phyloP scores from a whole-genome alignment of 2,797 vertebrate genomes.

The Siniperca obscura region DNA sequence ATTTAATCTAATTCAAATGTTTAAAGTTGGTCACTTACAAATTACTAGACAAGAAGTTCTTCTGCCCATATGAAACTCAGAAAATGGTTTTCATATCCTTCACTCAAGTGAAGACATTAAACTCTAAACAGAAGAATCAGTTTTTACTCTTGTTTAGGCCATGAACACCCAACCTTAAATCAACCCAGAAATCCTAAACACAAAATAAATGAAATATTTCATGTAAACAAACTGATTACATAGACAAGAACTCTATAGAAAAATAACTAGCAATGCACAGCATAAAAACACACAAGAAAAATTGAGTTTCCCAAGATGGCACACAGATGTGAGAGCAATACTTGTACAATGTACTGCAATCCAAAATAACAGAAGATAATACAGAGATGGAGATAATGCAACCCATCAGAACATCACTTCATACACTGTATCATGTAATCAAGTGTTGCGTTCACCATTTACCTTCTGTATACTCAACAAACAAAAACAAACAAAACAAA shows the following conservation, averaged over 20 bases:
- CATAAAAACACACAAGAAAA: slow-evolving; percentile 72
- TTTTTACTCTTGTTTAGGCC: slow-evolving; percentile 1
- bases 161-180: slow-evolving; percentile 74
- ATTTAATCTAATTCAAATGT: background rate
- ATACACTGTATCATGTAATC: background rate
- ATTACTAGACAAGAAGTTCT: background rate
- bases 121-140: slow-evolving; percentile 1
- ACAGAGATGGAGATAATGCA: background rate
- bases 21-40: background rate
- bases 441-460: slow-evolving; percentile 6
- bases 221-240: slow-evolving; percentile 80
- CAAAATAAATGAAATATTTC: slow-evolving; percentile 63
- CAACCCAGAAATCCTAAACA: slow-evolving; percentile 76
- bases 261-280: slow-evolving; percentile 75
- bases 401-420: background rate
- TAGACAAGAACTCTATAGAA: slow-evolving; percentile 60
- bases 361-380: background rate
- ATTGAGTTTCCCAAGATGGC: slow-evolving; percentile 76
- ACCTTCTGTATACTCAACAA: background rate
- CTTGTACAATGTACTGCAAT: slow-evolving; percentile 20
- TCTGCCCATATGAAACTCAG: background rate
- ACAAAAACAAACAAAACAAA: too few relatives aligned
- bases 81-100: slow-evolving; percentile 1
- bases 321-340: slow-evolving; percentile 21
- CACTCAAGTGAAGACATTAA: background rate